Conservation (phyloP, 2,888 invertebrate genomes). For the Caenorhabditis sp. region DNA sequence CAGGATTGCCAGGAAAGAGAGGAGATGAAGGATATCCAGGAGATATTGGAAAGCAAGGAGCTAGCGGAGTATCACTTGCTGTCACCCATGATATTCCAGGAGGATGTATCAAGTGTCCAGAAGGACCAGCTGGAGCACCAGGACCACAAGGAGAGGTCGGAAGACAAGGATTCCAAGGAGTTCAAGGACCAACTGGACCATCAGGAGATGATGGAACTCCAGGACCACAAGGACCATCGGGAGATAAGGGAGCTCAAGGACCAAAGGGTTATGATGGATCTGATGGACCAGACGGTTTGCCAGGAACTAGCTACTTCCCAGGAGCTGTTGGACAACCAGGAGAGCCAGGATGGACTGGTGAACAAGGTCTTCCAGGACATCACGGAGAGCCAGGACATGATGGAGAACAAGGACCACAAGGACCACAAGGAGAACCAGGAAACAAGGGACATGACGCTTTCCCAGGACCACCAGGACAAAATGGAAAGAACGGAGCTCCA, state of each 20-base stretch:
- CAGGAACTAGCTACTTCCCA: conserved; percentile 51
- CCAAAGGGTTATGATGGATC: conserved; percentile 51
- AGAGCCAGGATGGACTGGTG: conserved; percentile 54
- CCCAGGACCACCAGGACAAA: conserved; percentile 51
- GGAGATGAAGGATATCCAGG: conserved; percentile 54
- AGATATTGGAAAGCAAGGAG: conserved; percentile 49
- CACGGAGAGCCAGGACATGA: conserved; percentile 53
- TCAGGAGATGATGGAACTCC: conserved; percentile 45
- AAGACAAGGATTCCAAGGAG: conserved; percentile 45
- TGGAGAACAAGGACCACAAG: conserved; percentile 48
- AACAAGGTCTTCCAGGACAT: conserved; percentile 51
- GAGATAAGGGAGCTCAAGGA: conserved; percentile 51
- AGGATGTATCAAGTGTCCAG: conserved; percentile 58
- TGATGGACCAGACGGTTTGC: conserved; percentile 51
- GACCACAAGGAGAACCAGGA: conserved; percentile 50
- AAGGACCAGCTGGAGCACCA: conserved; percentile 49
- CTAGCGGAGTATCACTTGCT: conserved; percentile 52
- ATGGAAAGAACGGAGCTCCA: conserved; percentile 49
- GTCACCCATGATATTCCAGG: conserved; percentile 54
- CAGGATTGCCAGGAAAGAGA: conserved; percentile 51
- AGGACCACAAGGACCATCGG: conserved; percentile 41
- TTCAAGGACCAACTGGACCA: conserved; percentile 44
- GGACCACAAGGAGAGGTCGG: conserved; percentile 47
- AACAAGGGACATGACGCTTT: conserved; percentile 48
- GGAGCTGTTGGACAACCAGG: conserved; percentile 58